Evolutionary conservation across 2,888 invertebrate genomes (phyloP).

Genomic region (Sericinus montela): DNA sequence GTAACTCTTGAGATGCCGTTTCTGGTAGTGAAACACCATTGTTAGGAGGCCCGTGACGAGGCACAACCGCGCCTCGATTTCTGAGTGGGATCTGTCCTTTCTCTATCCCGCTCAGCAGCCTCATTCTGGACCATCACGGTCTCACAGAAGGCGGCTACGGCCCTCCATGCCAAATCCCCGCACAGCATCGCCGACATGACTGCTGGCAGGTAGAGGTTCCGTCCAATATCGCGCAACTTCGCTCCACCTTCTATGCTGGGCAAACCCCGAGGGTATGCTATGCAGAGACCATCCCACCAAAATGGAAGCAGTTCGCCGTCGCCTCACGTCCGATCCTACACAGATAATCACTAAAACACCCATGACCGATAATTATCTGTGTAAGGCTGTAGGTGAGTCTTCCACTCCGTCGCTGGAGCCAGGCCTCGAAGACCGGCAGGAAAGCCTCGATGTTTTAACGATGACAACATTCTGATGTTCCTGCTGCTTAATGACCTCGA

Average conservation of each 20-base stretch:
- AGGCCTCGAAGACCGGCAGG: background rate
- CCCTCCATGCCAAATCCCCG: too few species aligned
- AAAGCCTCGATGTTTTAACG: background rate
- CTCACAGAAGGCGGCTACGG: background rate
- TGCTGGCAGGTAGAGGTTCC: too few species aligned
- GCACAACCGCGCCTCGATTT: background rate
- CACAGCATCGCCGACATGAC: too few species aligned
- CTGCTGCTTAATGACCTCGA: background rate
- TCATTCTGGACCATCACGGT: background rate
- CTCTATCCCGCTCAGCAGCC: background rate
- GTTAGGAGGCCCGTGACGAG: background rate
- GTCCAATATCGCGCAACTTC: too few species aligned
- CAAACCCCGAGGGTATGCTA: too few species aligned
- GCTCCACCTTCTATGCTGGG: too few species aligned
- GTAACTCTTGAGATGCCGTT: background rate
- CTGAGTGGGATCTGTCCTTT: background rate
- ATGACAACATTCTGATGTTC: background rate
- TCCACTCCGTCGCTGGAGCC: background rate
- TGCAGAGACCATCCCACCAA: too few species aligned
- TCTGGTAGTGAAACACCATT: background rate
- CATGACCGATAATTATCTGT: too few species aligned
- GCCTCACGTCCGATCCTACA: too few species aligned
- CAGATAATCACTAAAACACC: too few species aligned
- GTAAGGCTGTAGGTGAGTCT: too few species aligned
- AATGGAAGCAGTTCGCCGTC: too few species aligned